Evolutionary conservation across 1,140 invertebrate genomes (phyloP).

Genomic region (Xylocopa sonorina): DNA sequence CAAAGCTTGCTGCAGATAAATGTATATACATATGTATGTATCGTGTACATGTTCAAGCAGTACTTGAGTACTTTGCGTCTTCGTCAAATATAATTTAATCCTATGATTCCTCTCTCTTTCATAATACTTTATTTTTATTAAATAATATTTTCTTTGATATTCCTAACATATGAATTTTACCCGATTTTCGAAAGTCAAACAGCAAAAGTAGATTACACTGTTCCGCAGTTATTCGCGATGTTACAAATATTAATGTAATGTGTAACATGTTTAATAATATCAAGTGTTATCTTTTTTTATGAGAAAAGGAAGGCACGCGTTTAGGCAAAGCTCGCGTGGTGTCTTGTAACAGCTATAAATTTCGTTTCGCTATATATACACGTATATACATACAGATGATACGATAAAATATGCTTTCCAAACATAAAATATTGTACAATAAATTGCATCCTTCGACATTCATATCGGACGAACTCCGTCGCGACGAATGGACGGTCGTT

Average conservation of each 20-base stretch:
- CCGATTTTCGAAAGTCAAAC: too few relatives aligned
- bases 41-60: too few relatives aligned
- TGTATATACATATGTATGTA: too few relatives aligned
- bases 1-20: not conserved
- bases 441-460: conserved; percentile 23
- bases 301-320: not conserved
- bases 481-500: not conserved
- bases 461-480: conserved; percentile 3
- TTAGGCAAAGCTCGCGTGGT: not conserved
- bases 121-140: too few relatives aligned
- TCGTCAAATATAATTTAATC: not conserved
- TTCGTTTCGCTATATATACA: not conserved
- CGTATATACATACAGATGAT: not conserved
- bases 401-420: conserved; percentile 28
- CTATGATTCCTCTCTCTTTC: too few relatives aligned
- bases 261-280: too few relatives aligned
- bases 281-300: not conserved
- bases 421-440: conserved; percentile 15
- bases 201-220: too few relatives aligned
- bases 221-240: too few relatives aligned
- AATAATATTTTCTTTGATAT: too few relatives aligned
- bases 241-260: too few relatives aligned
- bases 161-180: too few relatives aligned
- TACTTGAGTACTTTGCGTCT: not conserved
- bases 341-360: conserved; percentile 31